Base-by-base conservation (phyloP, 2,888 invertebrate genomes). In the Drosophila melanosoma region DNA sequence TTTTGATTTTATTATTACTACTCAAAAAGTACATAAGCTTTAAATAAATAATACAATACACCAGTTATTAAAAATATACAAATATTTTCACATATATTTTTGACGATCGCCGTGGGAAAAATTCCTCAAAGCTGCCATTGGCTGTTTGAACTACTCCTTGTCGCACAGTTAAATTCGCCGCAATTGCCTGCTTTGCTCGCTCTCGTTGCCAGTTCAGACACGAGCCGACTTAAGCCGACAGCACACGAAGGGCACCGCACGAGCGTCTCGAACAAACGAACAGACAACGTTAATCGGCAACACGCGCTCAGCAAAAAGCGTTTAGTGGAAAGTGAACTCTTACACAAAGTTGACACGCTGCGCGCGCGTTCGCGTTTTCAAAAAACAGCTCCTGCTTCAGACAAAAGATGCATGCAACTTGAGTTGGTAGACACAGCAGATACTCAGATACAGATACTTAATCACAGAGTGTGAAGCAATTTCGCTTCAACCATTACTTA, bases 301-400 rank as follows among this genome's bases (percentile, higher is more conserved):
- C 67, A 69, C 74, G 74, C 79, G 81, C 78, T 76, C 76, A 76
- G 83, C 88, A 90, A 91, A 91, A 91, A 84, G 60, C 86, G 90
- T 91, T 93, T 91, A 93, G 93, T 93, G 91, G 90, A 91, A 92
- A 91, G 92, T 92, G 91, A 91, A 93, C 93, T 90, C 87, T 91
- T 89, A 88, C 90, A 91, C 87, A 88, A 89, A 85, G 88, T 90
- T 91, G 93, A 91, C 92, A 91, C 89, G 92, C 87, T 83, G 87
- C 89, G 79, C 89, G 90, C 91, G 92, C 87, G 90, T 75, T 75
- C 87, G 72, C 87, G 79, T 33, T 72, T 72, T 36, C 62, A 49
- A 26, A 17, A 49, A 29, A 56, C 56, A 64, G 48, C 58, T n/a
- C n/a, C 36, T 62, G 23, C 49, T 54, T 45, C 33, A 53, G 35